phyloP scores from a whole-genome alignment of 2,888 invertebrate species.

The Crocallis elinguaria region DNA sequence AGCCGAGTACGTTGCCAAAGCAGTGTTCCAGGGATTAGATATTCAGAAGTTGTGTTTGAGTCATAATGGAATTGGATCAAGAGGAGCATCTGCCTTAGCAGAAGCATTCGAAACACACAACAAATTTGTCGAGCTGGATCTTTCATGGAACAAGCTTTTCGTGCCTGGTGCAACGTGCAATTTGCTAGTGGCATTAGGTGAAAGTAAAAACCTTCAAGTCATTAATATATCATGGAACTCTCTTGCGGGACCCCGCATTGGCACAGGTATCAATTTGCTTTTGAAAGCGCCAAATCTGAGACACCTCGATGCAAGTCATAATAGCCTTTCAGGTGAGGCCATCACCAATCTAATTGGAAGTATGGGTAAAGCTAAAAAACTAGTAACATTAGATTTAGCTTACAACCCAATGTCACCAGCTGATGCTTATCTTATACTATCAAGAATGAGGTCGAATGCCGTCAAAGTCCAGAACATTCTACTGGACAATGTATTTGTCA shows the following conservation, averaged over 20 bases:
- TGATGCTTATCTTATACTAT: constrained; percentile 54
- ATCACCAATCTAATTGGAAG: constrained; percentile 41
- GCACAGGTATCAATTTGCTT: constrained; percentile 46
- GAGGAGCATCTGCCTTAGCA: constrained; percentile 47
- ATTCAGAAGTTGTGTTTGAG: constrained; percentile 57
- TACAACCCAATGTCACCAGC: constrained; percentile 57
- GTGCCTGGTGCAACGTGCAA: constrained; percentile 45
- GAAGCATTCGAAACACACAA: constrained; percentile 59
- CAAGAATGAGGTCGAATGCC: constrained; percentile 43
- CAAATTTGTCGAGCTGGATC: constrained; percentile 55
- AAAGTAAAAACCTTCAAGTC: constrained; percentile 51
- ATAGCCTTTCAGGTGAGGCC: constrained; percentile 53
- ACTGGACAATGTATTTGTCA: constrained; percentile 60
- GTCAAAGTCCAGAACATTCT: constrained; percentile 54
- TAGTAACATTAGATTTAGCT: constrained; percentile 60
- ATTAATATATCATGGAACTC: constrained; percentile 67
- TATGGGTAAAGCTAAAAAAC: constrained; percentile 51
- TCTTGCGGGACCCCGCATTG: constrained; percentile 50
- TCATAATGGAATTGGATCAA: constrained; percentile 57
- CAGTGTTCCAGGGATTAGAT: constrained; percentile 45
- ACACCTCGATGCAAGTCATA: constrained; percentile 59
- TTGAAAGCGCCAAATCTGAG: constrained; percentile 50
- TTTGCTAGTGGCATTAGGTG: constrained; percentile 49
- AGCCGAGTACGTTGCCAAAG: constrained; percentile 21
- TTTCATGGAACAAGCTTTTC: constrained; percentile 66